A percentile compares a stretch with the other conserved stretches of the same genome.
Evolutionary conservation across 2,888 invertebrate genomes (phyloP).

Genomic region (Hydraecia micacea): DNA sequence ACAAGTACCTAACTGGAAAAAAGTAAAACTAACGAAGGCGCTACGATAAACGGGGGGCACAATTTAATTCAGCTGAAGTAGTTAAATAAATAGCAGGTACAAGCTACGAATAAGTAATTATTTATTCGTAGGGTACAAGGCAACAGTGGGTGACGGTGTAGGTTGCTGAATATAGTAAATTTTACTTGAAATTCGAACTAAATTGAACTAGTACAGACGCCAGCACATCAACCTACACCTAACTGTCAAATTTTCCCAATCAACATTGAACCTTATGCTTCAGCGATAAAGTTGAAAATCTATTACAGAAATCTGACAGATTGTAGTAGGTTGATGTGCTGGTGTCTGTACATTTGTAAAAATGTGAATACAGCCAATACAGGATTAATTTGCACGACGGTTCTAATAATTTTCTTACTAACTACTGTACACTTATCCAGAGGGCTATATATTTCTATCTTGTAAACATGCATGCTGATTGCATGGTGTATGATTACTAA

Average conservation of each 20-base stretch:
- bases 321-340: too few species aligned
- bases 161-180: too few species aligned
- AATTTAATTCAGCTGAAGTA: not conserved
- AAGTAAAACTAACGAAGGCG: not conserved
- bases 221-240: too few species aligned
- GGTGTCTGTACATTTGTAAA: conserved; percentile 1
- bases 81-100: not conserved
- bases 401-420: conserved; percentile 12
- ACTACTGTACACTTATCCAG: conserved; percentile 20
- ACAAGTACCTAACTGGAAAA: not conserved
- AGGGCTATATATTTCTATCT: not conserved
- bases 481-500: conserved; percentile 40
- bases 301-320: too few species aligned
- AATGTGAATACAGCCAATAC: not conserved
- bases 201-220: too few species aligned
- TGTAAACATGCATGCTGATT: conserved; percentile 39
- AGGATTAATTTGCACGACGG: not conserved
- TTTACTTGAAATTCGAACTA: not conserved
- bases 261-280: too few species aligned
- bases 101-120: too few species aligned
- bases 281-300: too few species aligned
- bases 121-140: too few species aligned
- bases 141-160: not conserved
- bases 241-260: too few species aligned
- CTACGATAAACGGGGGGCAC: not conserved